Conservation (phyloP, 2,113 vertebrate species). For the Raja brachyura region DNA sequence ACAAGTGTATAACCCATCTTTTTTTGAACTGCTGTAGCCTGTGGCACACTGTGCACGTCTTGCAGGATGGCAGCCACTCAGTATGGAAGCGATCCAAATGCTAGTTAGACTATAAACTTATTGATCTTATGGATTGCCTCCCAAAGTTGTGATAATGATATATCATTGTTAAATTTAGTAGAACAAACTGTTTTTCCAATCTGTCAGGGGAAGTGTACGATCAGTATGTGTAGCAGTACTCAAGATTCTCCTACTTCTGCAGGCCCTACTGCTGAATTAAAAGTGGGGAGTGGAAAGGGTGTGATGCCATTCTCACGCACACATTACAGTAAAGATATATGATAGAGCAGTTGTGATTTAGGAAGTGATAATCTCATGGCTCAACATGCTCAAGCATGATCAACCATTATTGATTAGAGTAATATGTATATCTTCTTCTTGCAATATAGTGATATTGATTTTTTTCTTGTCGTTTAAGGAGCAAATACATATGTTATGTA, state of each 20-base stretch:
- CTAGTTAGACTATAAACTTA: conserved; percentile 67
- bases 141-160: conserved; percentile 79
- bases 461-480: conserved; percentile 9
- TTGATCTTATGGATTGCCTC: conserved; percentile 75
- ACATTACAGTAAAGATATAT: conserved; percentile 24
- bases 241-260: background rate
- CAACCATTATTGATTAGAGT: conserved; percentile 1
- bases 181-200: conserved; percentile 56
- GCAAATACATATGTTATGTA: conserved; percentile 3
- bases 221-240: background rate
- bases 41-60: conserved; percentile 61
- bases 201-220: conserved; percentile 55
- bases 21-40: conserved; percentile 49
- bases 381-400: background rate
- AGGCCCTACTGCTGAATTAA: background rate
- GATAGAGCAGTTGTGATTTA: background rate
- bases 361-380: background rate
- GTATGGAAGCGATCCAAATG: conserved; percentile 67
- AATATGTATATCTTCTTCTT: background rate
- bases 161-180: conserved; percentile 67
- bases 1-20: conserved; percentile 36
- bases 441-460: conserved; percentile 3
- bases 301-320: background rate
- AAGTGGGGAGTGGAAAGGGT: background rate
- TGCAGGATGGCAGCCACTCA: conserved; percentile 62